These are phyloP conservation scores for Cataglyphis rosenhaueri DNA, from an alignment of 2,888 invertebrate genomes.

Conservation along the genomic window DNA sequence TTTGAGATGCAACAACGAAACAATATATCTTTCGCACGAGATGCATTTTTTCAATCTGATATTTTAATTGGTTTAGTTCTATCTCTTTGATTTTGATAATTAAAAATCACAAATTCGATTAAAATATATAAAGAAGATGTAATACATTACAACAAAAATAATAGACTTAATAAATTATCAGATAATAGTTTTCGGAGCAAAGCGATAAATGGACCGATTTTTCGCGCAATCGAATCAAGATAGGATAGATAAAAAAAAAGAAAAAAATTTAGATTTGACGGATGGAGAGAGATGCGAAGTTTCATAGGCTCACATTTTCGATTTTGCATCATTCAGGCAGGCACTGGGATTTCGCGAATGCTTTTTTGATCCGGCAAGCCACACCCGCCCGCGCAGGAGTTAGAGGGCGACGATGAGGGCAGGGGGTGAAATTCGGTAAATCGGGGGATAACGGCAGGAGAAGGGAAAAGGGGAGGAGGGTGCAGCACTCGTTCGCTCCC, in stretches of 20 bases:
- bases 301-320: conserved; percentile 77
- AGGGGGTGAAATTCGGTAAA: conserved; percentile 23
- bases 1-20: neutral
- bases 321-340: conserved; percentile 79
- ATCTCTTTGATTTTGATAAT: neutral
- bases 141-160: neutral
- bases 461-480: neutral
- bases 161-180: neutral
- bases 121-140: neutral
- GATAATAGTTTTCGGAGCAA: neutral
- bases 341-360: conserved; percentile 81
- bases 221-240: conserved; percentile 21
- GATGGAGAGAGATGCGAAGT: conserved; percentile 5
- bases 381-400: conserved; percentile 31
- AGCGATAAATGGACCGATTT: neutral
- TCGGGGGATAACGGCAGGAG: conserved; percentile 69
- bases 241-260: neutral
- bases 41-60: neutral
- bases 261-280: neutral
- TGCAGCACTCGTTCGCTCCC: conserved; percentile 77
- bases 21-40: neutral
- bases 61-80: neutral
- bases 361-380: conserved; percentile 82
- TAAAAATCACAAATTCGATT: conserved; percentile 6
- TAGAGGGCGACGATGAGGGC: conserved; percentile 22